Evolutionary conservation across 1,140 invertebrate genomes (phyloP), one percentile per base, ranked within the genome.

Genomic region (Drosophila mojavensis): DNA sequence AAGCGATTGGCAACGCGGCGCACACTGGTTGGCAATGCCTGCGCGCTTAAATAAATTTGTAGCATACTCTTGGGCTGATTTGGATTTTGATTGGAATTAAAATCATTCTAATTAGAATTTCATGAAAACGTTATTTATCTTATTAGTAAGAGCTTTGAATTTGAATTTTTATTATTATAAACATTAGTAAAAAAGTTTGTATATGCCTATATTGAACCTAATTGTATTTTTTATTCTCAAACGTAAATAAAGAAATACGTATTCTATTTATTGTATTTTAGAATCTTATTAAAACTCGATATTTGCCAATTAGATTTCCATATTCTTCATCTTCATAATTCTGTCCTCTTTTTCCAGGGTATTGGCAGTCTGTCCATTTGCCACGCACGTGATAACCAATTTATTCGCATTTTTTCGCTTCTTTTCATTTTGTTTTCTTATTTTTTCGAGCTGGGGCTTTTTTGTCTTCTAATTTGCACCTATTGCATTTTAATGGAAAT

Each of bases 401-500:
- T 74, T 69, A 61, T 67, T 47, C 36, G 11, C 47, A 69, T 65
- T 81, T 56, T 64, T 51, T 70, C 41, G 30, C 17, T 17, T 15
- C 33, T 47, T 24, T 55, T 61, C 43, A 50, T 76, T 67, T 79
- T 69, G 55, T 66, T 50, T 67, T 48, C 51, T 47, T 45, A 51
- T 28, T 3, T 17, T 60, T 60, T 50, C 55, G 11, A 2, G n/a
- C 41, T 70, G 39, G 39, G 20, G 54, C 20, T 64, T 75, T 69
- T 75, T 78, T 78, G 64, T 78, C 75, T 78, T 78, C 63, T 88
- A 88, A 88, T 88, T 88, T 89, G 79, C 83, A 88, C 84, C 84
- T 88, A 85, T 84, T 80, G 81, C 81, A 69, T 80, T 80, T 84
- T 81, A 88, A 89, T 89, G 83, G 83, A 65, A 75, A 78, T 80